Evolutionary conservation across 2,113 vertebrate species (phyloP).

Genomic region (Pygoscelis adeliae): DNA sequence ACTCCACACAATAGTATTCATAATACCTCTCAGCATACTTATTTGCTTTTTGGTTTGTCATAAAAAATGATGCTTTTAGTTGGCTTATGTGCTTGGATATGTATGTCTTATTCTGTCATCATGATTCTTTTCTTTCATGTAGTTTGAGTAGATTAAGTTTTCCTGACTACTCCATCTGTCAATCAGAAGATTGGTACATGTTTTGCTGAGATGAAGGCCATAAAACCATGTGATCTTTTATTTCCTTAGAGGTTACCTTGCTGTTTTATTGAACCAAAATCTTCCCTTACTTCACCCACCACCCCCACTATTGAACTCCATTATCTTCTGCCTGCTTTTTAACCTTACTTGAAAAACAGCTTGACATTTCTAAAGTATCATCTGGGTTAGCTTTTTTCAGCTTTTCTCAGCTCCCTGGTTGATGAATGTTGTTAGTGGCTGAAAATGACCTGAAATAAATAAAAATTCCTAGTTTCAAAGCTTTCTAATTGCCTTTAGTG

Average conservation of each 20-base stretch:
- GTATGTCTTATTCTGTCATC: neutral
- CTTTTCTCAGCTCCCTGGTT: neutral
- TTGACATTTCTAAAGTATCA: neutral
- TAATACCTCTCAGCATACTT: neutral
- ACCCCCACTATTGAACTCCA: neutral
- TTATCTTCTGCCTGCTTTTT: neutral
- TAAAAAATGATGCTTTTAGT: neutral
- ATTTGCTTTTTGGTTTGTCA: neutral
- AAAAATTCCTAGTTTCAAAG: neutral
- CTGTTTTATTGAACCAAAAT: neutral
- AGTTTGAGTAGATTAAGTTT: conserved; percentile 2
- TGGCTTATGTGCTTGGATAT: neutral
- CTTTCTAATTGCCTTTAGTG: neutral
- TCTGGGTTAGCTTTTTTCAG: neutral
- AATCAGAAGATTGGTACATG: neutral
- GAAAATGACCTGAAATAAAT: neutral
- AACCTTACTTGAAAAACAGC: neutral
- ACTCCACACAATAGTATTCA: neutral
- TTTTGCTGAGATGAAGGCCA: neutral
- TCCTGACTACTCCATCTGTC: conserved; percentile 14
- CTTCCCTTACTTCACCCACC: neutral
- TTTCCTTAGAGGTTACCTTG: neutral
- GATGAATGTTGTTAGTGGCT: neutral
- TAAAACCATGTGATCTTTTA: neutral
- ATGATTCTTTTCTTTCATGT: neutral